Evolutionary conservation across 2,113 vertebrate species (phyloP).

Genomic region (Aspidoscelis tigris): DNA sequence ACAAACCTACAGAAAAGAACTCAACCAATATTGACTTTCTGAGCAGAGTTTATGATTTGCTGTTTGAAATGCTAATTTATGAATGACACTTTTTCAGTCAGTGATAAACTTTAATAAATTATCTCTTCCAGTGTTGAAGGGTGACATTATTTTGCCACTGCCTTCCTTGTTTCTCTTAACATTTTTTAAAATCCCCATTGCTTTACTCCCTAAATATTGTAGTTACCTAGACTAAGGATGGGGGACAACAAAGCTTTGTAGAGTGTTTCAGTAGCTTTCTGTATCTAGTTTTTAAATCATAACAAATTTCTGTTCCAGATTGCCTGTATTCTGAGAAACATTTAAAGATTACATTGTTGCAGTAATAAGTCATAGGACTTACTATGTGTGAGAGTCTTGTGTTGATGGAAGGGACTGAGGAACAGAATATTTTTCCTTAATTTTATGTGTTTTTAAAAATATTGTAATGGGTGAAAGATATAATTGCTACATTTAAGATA

Average conservation of each 20-base stretch:
- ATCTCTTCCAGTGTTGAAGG: conserved; percentile 73
- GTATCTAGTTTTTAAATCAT: too few relatives aligned
- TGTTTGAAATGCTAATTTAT: conserved; percentile 81
- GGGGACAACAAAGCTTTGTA: not conserved
- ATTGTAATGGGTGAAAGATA: not conserved
- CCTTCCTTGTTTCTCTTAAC: not conserved
- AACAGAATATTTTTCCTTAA: not conserved
- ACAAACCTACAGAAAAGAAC: conserved; percentile 44
- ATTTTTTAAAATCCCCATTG: not conserved
- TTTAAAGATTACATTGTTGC: not conserved
- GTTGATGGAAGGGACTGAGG: not conserved
- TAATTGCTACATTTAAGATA: not conserved
- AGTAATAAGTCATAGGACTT: too few relatives aligned
- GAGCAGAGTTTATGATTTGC: conserved; percentile 69
- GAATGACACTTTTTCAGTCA: conserved; percentile 71
- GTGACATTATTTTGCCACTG: conserved; percentile 55
- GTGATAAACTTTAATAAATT: conserved; percentile 81
- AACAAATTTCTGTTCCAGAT: too few relatives aligned
- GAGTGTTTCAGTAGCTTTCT: not conserved
- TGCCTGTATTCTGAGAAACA: too few relatives aligned
- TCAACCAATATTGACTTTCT: conserved; percentile 59
- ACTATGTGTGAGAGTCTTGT: not conserved
- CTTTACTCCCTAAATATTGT: accelerated
- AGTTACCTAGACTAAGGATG: not conserved
- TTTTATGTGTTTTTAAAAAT: not conserved